Percentiles rank a stretch among this genome's conserved stretches.
phyloP scores from a whole-genome alignment of 2,113 vertebrate genomes.

The Embiotoca jacksoni region DNA sequence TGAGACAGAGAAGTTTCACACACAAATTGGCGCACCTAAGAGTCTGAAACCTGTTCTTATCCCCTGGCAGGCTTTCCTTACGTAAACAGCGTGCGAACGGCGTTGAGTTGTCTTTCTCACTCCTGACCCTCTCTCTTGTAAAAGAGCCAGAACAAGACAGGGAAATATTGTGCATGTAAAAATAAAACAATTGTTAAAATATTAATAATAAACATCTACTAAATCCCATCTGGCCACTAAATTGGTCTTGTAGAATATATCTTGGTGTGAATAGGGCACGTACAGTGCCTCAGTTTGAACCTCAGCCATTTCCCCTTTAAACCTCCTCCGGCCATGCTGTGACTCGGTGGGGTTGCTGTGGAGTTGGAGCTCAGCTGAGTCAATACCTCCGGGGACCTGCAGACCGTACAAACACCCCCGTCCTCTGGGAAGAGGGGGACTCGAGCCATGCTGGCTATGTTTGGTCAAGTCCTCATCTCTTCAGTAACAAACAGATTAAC shows the following conservation, averaged over 20 bases:
- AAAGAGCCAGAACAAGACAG: neutral
- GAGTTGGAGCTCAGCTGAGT: constrained; percentile 69
- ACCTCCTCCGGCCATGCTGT: neutral
- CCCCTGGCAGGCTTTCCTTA: constrained; percentile 65
- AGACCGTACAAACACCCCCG: constrained; percentile 54
- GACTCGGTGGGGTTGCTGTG: constrained; percentile 24
- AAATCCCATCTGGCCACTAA: neutral
- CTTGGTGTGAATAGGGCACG: constrained; percentile 2
- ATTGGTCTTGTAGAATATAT: constrained; percentile 1
- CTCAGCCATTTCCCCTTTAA: constrained; percentile 12
- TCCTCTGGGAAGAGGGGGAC: constrained; percentile 63
- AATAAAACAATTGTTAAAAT: neutral
- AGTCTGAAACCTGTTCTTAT: constrained; percentile 69
- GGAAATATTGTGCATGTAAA: constrained; percentile 1
- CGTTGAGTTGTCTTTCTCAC: constrained; percentile 60
- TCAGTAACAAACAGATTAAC: constrained; percentile 71
- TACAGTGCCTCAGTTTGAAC: constrained; percentile 32
- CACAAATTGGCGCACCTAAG: constrained; percentile 8
- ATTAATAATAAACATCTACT: constrained; percentile 9
- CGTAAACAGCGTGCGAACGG: constrained; percentile 65
- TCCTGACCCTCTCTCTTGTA: constrained; percentile 33
- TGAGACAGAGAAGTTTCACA: constrained; percentile 16
- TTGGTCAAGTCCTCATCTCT: constrained; percentile 66
- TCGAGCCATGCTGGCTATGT: constrained; percentile 57
- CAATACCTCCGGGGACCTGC: constrained; percentile 66